Percentiles rank a stretch among this genome's conserved stretches.
Conservation (phyloP, 2,113 vertebrate genomes). For the Apodemus sylvaticus region DNA sequence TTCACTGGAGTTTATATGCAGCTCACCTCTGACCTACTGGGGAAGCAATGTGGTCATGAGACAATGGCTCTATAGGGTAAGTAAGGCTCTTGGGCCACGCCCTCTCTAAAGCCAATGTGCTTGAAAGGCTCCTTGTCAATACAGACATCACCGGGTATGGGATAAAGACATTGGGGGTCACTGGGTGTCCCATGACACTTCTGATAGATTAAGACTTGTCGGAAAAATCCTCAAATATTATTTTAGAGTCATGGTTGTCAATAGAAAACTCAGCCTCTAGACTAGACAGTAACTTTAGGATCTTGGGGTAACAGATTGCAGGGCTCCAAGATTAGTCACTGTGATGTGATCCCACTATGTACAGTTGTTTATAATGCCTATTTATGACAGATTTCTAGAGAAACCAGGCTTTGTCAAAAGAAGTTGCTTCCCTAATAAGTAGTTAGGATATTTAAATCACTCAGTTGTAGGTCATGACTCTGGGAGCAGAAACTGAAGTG, state of each 20-base stretch:
- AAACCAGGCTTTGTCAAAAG: conserved; percentile 71
- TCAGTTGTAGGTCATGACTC: conserved; percentile 32
- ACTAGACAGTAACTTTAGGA: conserved; percentile 64
- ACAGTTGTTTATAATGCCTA: neutral
- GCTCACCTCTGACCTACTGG: neutral
- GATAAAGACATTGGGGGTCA: neutral
- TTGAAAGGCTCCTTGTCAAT: neutral
- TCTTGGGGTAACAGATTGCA: conserved; percentile 72
- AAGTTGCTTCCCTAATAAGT: conserved; percentile 31
- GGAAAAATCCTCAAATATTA: neutral
- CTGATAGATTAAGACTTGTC: neutral
- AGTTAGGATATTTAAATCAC: conserved; percentile 43
- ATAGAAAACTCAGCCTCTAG: neutral
- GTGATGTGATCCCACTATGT: neutral
- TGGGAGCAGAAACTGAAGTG: conserved; percentile 55
- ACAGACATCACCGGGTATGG: neutral
- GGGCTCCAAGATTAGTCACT: conserved; percentile 55
- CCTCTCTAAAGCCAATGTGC: neutral
- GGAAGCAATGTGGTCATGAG: neutral
- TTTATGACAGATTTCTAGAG: conserved; percentile 31
- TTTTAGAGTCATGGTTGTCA: neutral
- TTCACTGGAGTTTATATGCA: neutral
- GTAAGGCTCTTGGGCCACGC: neutral
- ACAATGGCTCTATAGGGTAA: neutral
- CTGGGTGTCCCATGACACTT: neutral